phyloP scores from a whole-genome alignment of 2,113 vertebrate species.

The Toxotes jaculatrix region DNA sequence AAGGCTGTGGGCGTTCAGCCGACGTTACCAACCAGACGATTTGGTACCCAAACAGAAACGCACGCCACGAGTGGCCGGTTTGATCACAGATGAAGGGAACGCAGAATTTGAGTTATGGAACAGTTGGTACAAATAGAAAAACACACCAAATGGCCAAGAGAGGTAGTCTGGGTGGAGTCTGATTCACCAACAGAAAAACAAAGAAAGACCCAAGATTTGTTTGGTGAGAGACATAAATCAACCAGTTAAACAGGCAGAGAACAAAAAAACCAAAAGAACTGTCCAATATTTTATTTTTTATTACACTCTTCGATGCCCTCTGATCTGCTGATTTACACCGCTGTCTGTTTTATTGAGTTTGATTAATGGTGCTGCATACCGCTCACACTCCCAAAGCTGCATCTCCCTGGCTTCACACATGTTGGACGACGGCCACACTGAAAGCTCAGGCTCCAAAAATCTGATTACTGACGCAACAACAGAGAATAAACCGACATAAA shows the following conservation, averaged over 20 bases:
- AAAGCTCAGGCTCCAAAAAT: neutral
- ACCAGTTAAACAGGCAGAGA: neutral
- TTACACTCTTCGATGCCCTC: neutral
- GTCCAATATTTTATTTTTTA: neutral
- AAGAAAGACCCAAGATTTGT: neutral
- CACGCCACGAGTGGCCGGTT: neutral
- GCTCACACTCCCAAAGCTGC: neutral
- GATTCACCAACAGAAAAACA: neutral
- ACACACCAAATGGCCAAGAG: neutral
- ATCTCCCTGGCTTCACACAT: slow-evolving; percentile 11
- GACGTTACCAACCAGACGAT: neutral
- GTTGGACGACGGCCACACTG: slow-evolving; percentile 5
- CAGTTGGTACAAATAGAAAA: neutral
- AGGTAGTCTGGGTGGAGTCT: too few species aligned
- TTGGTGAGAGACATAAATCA: slow-evolving; percentile 10
- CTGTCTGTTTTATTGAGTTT: neutral
- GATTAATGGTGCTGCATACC: slow-evolving; percentile 3
- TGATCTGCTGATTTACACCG: slow-evolving; percentile 20
- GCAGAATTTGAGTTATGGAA: slow-evolving; percentile 16
- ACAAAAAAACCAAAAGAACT: too few species aligned
- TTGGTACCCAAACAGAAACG: neutral
- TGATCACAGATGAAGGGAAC: slow-evolving; percentile 1
- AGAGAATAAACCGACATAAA: neutral
- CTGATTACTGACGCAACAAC: neutral
- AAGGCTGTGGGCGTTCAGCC: neutral